Conservation (phyloP, 2,113 vertebrate genomes). For the Psilopsiagon aurifrons region DNA sequence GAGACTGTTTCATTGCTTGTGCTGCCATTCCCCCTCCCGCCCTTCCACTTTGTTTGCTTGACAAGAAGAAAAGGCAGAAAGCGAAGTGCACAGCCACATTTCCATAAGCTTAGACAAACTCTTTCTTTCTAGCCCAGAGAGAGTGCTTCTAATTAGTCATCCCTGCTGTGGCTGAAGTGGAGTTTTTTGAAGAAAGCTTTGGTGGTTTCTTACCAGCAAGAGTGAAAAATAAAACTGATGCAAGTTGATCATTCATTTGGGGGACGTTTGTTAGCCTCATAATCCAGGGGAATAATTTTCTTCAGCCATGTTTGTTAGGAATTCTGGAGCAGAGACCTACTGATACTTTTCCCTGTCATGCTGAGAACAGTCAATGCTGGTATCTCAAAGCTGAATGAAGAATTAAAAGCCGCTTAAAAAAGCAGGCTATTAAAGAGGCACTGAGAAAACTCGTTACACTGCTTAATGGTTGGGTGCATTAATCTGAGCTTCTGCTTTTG, state of each 20-base stretch:
- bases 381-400: conserved; percentile 32
- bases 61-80: conserved; percentile 58
- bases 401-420: conserved; percentile 56
- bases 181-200: conserved; percentile 22
- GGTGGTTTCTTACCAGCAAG: conserved; percentile 12
- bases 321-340: background rate
- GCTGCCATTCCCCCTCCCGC: conserved; percentile 29
- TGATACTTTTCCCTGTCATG: background rate
- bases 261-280: conserved; percentile 3
- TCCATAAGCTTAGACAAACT: conserved; percentile 56
- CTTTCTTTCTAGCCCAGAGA: conserved; percentile 4
- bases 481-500: conserved; percentile 34
- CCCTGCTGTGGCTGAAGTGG: background rate
- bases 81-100: conserved; percentile 35
- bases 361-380: conserved; percentile 48
- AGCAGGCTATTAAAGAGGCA: conserved; percentile 16
- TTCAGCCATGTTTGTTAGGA: conserved; percentile 14
- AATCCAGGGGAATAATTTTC: conserved; percentile 30
- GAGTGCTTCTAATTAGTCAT: conserved; percentile 45
- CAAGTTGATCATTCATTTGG: background rate
- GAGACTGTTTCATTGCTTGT: conserved; percentile 27
- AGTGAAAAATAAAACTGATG: background rate
- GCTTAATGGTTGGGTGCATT: conserved; percentile 24
- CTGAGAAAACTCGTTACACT: conserved; percentile 1
- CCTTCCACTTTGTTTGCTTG: conserved; percentile 36